Evolutionary conservation across 1,140 invertebrate species (phyloP).

Genomic region (Aphidius ervi): DNA sequence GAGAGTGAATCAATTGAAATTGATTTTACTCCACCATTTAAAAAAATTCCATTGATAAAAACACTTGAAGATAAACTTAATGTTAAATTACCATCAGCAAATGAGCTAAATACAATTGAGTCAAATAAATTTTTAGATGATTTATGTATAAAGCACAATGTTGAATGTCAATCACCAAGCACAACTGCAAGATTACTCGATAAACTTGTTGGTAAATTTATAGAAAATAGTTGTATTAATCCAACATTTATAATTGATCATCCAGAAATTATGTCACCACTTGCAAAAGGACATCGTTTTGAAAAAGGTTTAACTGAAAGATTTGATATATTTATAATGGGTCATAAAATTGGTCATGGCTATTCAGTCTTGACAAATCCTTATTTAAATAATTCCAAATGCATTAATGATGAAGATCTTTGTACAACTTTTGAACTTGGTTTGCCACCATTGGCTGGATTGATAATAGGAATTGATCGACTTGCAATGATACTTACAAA

Average conservation of each 20-base stretch:
- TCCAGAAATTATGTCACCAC: constrained; percentile 97
- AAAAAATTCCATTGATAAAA: constrained; percentile 85
- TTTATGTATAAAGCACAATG: constrained; percentile 78
- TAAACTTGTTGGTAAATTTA: constrained; percentile 94
- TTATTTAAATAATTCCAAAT: constrained; percentile 94
- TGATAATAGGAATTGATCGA: constrained; percentile 96
- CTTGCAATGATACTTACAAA: constrained; percentile 99
- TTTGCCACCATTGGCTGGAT: constrained; percentile 96
- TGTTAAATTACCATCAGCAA: constrained; percentile 77
- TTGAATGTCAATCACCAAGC: constrained; percentile 89
- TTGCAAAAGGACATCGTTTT: constrained; percentile 95
- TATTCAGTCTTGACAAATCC: constrained; percentile 99
- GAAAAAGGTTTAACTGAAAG: constrained; percentile 87
- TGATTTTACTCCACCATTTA: constrained; percentile 98
- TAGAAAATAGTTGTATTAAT: constrained; percentile 94
- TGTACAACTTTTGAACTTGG: constrained; percentile 96
- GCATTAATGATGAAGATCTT: constrained; percentile 95
- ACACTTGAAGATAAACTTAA: constrained; percentile 81
- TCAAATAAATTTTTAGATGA: constrained; percentile 74
- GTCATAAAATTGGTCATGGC: constrained; percentile 97
- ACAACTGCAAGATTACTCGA: constrained; percentile 91
- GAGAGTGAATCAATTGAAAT: constrained; percentile 79
- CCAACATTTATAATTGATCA: constrained; percentile 97
- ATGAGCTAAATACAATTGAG: constrained; percentile 63
- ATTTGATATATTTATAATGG: constrained; percentile 97